These are phyloP conservation scores for Crax fasciolata DNA, from an alignment of 2,797 vertebrate species.

Conservation along the genomic window DNA sequence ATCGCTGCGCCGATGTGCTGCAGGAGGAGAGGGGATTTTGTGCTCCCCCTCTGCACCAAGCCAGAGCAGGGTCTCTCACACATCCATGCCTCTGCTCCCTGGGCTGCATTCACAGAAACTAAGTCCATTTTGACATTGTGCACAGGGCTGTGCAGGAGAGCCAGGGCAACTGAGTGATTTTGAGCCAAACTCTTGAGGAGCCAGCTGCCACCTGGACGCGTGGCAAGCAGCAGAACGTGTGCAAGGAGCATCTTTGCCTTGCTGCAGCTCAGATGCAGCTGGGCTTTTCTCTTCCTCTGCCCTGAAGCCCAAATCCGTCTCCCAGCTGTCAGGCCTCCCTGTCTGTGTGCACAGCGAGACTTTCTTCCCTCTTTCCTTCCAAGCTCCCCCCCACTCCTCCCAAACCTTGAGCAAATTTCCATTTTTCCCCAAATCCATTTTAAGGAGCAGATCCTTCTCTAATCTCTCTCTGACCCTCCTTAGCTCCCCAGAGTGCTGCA, in stretches of 20 bases:
- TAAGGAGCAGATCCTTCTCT: not conserved
- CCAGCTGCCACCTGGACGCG: not conserved
- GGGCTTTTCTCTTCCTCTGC: not conserved
- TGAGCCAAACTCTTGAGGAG: not conserved
- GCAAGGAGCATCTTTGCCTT: fast-evolving
- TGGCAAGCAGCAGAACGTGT: not conserved
- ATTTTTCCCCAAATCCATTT: not conserved
- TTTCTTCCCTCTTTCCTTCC: not conserved
- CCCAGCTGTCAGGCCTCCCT: not conserved
- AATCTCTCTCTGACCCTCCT: slow-evolving; percentile 12
- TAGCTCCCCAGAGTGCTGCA: slow-evolving; percentile 6
- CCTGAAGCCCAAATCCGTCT: fast-evolving
- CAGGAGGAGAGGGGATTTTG: not conserved
- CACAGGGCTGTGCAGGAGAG: fast-evolving
- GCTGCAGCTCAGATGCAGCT: not conserved
- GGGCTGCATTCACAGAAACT: not conserved
- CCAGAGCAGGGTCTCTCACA: fast-evolving
- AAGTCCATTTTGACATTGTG: fast-evolving
- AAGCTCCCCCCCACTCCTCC: not conserved
- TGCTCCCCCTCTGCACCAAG: fast-evolving
- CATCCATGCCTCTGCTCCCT: fast-evolving
- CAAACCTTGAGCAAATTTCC: not conserved
- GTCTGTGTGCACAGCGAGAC: too few relatives aligned
- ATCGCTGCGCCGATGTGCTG: fast-evolving
- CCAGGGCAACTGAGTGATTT: not conserved